Conservation (phyloP, 1,140 invertebrate genomes). For the Himalopsyche phryganea region DNA sequence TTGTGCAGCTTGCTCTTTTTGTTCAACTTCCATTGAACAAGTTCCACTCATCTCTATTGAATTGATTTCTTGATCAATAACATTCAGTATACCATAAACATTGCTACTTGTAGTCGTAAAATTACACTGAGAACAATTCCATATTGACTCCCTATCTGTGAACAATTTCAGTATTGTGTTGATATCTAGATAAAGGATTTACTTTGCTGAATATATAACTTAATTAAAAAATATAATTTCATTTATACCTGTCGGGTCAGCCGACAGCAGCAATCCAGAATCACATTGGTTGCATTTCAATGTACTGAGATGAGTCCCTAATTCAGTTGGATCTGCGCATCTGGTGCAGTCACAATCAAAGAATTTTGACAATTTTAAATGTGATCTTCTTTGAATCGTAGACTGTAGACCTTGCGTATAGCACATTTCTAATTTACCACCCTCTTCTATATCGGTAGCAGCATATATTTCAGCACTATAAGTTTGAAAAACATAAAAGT, state of each 20-base stretch:
- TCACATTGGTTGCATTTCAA: conserved; percentile 73
- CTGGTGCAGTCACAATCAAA: conserved; percentile 71
- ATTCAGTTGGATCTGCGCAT: conserved; percentile 71
- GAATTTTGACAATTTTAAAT: conserved; percentile 70
- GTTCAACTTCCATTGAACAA: conserved; percentile 42
- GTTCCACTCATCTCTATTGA: conserved; percentile 45
- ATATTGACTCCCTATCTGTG: conserved; percentile 56
- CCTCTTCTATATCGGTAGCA: conserved; percentile 60
- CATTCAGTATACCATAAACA: conserved; percentile 55
- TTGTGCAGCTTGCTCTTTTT: conserved; percentile 42
- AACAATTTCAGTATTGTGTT: too few species aligned
- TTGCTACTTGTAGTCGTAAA: conserved; percentile 58
- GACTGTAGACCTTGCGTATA: conserved; percentile 77
- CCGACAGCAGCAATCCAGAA: conserved; percentile 63
- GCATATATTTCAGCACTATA: conserved; percentile 66
- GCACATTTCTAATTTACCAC: conserved; percentile 63
- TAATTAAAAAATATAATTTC: too few species aligned
- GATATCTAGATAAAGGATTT: too few species aligned
- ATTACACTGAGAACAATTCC: conserved; percentile 72
- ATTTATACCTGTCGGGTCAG: conserved; percentile 63
- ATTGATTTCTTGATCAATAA: conserved; percentile 63
- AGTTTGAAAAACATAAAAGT: too few species aligned
- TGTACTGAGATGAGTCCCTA: conserved; percentile 71
- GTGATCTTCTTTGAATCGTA: conserved; percentile 65
- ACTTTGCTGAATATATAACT: too few species aligned